Conservation (phyloP, 2,113 vertebrate species). For the Polypterus senegalus region DNA sequence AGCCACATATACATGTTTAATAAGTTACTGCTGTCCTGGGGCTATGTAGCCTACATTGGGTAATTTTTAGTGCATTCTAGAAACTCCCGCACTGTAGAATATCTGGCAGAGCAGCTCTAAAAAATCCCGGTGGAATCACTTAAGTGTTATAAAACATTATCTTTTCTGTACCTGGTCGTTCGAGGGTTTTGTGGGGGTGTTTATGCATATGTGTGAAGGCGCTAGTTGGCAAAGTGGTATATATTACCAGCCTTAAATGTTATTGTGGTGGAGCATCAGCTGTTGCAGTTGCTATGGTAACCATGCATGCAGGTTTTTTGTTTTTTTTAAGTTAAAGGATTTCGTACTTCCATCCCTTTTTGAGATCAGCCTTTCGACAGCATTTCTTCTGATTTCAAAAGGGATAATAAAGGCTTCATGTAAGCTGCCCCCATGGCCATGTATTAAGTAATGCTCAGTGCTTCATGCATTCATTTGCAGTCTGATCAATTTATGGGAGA, state of each 20-base stretch:
- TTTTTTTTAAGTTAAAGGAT: neutral
- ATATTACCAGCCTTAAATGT: slow-evolving; percentile 1
- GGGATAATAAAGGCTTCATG: no score
- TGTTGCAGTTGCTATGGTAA: slow-evolving; percentile 2
- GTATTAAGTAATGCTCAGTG: no score
- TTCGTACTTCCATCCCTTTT: neutral
- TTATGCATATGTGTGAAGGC: neutral
- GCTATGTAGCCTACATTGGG: neutral
- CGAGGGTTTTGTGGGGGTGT: neutral
- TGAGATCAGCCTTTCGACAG: no score
- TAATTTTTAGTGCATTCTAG: slow-evolving; percentile 2
- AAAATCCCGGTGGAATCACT: slow-evolving; percentile 1
- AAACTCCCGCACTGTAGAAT: slow-evolving; percentile 1
- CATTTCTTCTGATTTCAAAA: no score
- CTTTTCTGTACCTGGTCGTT: neutral
- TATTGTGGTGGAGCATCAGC: neutral
- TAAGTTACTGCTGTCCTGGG: slow-evolving; percentile 6
- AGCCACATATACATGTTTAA: slow-evolving; percentile 2
- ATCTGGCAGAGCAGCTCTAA: slow-evolving; percentile 1
- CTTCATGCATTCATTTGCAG: no score
- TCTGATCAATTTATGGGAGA: no score
- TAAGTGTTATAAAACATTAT: slow-evolving; percentile 1
- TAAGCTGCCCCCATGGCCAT: no score
- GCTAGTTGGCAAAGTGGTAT: neutral
- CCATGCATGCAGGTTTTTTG: neutral